Base-by-base conservation (phyloP, 2,113 vertebrate species). In the Thalassarche chlororhynchos region DNA sequence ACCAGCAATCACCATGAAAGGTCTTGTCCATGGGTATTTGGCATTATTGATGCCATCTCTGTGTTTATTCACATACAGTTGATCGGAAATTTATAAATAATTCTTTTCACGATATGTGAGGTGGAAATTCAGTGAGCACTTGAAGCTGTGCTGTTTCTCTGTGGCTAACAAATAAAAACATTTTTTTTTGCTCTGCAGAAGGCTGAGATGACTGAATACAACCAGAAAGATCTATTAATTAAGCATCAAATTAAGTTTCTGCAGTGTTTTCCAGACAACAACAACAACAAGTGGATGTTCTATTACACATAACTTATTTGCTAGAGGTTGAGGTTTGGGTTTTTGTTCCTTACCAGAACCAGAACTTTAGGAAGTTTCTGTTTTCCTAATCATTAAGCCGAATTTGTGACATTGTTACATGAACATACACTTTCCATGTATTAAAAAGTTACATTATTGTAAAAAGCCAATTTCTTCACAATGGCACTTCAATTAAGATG, bases 21-120 rank as follows among this genome's bases (percentile, higher is more conserved):
- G 26, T 66, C 55, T 54, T 40, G 9, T 34, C 44, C 13, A 10
- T 8, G 8, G 7, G n/a, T 72, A 31, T 60, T 46, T 51, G 25
- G 49, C 17, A 55, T 28, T 62, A 36, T 1, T 52, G 24, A 29
- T 74, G 75, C 14, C 23, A 29, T 10, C 25, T 55, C 32, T 62
- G 14, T 76, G 26, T 44, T 83, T 77, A 83, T 49, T 69, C 57
- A 32, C 12, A 7, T 55, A 65, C 3, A 91, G 34, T 25, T 46
- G 32, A 74, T 29, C 28, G 61, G 51, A 87, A 78, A 40, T 44
- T 8, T n/a, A 36, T 24, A 54, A 81, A 21, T 66, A 68, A 61
- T 74, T 76, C 7, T 49, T 40, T 24, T 78, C 55, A 61, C 2
- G 0, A 70, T 40, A 20, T 0, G 1, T 0, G 1, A 84, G 42